Percentiles rank a stretch among this genome's conserved stretches.
These are phyloP conservation scores for Steinernema carpocapsae DNA, from an alignment of 2,888 invertebrate species.

Conservation along the genomic window DNA sequence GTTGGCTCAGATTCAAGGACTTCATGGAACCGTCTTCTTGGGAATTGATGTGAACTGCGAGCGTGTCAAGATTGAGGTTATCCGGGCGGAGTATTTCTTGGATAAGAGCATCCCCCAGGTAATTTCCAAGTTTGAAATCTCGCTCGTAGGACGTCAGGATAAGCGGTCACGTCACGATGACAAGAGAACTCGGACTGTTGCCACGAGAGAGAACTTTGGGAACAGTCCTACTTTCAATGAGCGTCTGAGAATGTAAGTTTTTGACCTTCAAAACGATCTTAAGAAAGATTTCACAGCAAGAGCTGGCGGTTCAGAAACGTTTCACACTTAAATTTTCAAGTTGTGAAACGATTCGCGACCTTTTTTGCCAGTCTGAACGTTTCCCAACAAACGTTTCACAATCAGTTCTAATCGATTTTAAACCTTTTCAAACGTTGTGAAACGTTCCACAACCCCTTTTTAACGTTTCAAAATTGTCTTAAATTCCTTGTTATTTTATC, in stretches of 20 bases:
- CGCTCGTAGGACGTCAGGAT: background rate
- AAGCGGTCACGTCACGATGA: too few species aligned
- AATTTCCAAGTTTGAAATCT: slow-evolving; percentile 14
- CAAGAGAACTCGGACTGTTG: background rate
- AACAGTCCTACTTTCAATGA: background rate
- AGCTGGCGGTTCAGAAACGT: too few species aligned
- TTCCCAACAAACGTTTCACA: too few species aligned
- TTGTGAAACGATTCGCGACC: too few species aligned
- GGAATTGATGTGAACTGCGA: background rate
- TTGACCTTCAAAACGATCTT: background rate
- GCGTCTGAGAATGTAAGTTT: slow-evolving; percentile 15
- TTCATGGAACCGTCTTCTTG: background rate
- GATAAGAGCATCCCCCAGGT: slow-evolving; percentile 10
- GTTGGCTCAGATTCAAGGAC: background rate
- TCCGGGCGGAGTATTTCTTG: slow-evolving; percentile 8
- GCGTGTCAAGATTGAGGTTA: background rate
- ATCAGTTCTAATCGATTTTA: too few species aligned
- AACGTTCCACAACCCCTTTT: too few species aligned
- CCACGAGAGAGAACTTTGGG: background rate
- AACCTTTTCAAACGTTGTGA: too few species aligned
- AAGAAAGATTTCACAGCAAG: too few species aligned
- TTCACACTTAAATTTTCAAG: too few species aligned
- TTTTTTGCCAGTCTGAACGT: too few species aligned
- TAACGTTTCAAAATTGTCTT: too few species aligned
- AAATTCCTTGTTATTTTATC: too few species aligned